phyloP scores from a whole-genome alignment of 2,888 invertebrate genomes.

The Harpagoxenus sublaevis region DNA sequence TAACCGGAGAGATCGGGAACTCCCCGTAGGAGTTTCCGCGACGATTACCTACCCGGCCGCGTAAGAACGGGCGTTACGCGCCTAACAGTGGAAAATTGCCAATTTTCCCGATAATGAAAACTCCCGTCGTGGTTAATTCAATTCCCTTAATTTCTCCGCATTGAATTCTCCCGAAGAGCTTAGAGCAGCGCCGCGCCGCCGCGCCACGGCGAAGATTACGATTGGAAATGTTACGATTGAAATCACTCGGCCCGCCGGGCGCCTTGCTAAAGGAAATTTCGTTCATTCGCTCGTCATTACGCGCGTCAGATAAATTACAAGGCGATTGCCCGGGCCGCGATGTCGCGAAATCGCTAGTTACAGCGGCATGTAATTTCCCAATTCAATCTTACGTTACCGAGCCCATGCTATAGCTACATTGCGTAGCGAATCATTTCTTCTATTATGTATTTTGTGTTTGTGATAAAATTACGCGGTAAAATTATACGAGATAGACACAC shows the following conservation, averaged over 20 bases:
- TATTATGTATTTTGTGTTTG: conserved; percentile 39
- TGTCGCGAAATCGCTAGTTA: conserved; percentile 56
- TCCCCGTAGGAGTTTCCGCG: conserved; percentile 74
- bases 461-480: conserved; percentile 36
- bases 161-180: conserved; percentile 77
- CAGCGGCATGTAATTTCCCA: conserved; percentile 52
- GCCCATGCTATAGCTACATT: neutral
- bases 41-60: conserved; percentile 73
- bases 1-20: conserved; percentile 74
- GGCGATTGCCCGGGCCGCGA: conserved; percentile 59
- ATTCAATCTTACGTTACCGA: conserved; percentile 54
- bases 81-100: conserved; percentile 84
- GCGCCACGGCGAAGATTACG: conserved; percentile 75
- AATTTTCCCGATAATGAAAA: conserved; percentile 86
- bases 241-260: conserved; percentile 56
- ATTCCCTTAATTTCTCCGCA: conserved; percentile 84
- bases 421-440: conserved; percentile 38
- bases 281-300: conserved; percentile 57
- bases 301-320: conserved; percentile 64
- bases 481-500: conserved; percentile 16
- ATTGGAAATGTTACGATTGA: conserved; percentile 69
- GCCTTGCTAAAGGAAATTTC: conserved; percentile 60
- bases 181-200: conserved; percentile 56
- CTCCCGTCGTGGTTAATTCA: conserved; percentile 83
- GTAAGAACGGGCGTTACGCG: conserved; percentile 75